These are phyloP conservation scores for Noctuana brunneofusca DNA, from an alignment of 2,888 invertebrate species.

Conservation along the genomic window DNA sequence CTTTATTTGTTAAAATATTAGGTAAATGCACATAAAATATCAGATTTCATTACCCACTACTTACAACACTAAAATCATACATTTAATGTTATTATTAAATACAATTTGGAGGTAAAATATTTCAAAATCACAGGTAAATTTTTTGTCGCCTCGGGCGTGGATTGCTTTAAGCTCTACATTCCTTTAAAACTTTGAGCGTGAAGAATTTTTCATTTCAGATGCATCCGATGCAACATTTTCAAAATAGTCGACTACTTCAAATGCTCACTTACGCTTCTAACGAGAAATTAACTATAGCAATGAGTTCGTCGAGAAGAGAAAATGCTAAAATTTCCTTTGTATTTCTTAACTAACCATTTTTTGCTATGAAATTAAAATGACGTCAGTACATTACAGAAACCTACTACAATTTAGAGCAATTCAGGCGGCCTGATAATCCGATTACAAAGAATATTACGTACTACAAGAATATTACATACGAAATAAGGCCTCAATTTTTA, in stretches of 20 bases:
- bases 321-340: constrained; percentile 31
- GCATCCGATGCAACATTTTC: constrained; percentile 46
- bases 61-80: no score
- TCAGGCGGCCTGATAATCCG: no score
- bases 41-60: no score
- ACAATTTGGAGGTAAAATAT: background rate
- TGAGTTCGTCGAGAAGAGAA: constrained; percentile 19
- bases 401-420: no score
- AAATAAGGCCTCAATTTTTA: no score
- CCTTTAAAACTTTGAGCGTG: constrained; percentile 18
- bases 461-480: no score
- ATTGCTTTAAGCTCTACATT: constrained; percentile 14
- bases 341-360: constrained; percentile 11
- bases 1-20: no score
- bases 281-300: constrained; percentile 45
- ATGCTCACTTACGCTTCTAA: constrained; percentile 43
- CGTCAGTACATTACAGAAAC: no score
- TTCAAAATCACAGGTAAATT: background rate
- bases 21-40: no score
- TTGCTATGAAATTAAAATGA: background rate
- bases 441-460: no score
- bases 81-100: background rate
- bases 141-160: background rate
- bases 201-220: constrained; percentile 56
- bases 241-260: constrained; percentile 41